These are phyloP conservation scores for Thymelicus acteon DNA, from an alignment of 2,888 invertebrate genomes.

Conservation along the genomic window DNA sequence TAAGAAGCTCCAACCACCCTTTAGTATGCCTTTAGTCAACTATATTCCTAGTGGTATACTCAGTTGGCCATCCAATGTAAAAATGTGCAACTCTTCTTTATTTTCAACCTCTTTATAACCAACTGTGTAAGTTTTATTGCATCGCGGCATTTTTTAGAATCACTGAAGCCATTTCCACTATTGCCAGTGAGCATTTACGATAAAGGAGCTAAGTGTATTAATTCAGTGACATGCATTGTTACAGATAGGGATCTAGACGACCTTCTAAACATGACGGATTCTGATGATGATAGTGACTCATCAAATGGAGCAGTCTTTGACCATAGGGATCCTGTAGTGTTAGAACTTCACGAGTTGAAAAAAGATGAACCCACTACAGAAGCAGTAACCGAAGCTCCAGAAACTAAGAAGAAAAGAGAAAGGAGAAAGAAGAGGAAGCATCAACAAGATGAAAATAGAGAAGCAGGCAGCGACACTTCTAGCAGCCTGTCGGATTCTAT, in stretches of 20 bases:
- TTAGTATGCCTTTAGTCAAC: no score
- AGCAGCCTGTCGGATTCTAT: conserved; percentile 52
- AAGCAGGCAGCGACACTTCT: conserved; percentile 45
- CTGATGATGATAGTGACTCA: conserved; percentile 47
- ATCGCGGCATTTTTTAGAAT: no score
- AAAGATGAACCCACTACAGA: conserved; percentile 51
- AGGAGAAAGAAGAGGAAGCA: conserved; percentile 58
- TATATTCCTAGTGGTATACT: no score
- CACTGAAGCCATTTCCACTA: no score
- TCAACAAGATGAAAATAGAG: conserved; percentile 43
- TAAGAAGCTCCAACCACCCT: no score
- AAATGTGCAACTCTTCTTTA: no score
- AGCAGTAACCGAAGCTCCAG: conserved; percentile 26
- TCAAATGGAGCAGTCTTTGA: conserved; percentile 49
- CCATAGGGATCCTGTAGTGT: conserved; percentile 49
- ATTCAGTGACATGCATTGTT: not conserved
- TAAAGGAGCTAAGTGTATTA: no score
- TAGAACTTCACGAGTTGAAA: conserved; percentile 61
- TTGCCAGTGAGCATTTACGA: no score
- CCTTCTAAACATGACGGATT: conserved; percentile 49
- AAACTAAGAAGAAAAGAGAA: conserved; percentile 39
- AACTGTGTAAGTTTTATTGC: no score
- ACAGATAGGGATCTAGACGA: conserved; percentile 49
- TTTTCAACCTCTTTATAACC: no score
- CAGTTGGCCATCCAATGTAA: no score